These are phyloP conservation scores for Nannospalax galili DNA, from an alignment of 2,113 vertebrate species.

Conservation along the genomic window DNA sequence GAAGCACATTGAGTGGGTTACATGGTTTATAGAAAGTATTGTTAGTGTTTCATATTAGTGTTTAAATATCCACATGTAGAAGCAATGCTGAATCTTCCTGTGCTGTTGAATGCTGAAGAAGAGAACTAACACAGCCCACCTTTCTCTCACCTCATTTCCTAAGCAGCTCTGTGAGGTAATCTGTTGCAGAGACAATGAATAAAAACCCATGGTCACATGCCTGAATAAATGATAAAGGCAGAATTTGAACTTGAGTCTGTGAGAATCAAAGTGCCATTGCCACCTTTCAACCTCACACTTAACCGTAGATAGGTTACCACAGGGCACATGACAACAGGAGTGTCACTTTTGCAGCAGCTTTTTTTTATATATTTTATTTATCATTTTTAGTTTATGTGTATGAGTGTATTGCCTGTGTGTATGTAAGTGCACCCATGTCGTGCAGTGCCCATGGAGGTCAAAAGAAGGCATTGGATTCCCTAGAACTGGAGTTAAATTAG, in stretches of 20 bases:
- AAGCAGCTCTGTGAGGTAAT: background rate
- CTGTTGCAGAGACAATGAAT: background rate
- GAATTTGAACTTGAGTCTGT: background rate
- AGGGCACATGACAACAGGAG: background rate
- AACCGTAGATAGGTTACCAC: background rate
- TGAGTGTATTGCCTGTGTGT: no score
- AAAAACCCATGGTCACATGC: background rate
- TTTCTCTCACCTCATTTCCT: background rate
- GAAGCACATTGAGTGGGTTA: background rate
- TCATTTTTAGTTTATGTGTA: no score
- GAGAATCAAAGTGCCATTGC: background rate
- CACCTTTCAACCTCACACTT: background rate
- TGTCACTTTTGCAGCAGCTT: background rate
- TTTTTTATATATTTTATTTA: no score
- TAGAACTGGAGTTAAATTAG: no score
- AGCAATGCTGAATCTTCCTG: background rate
- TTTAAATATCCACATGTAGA: constrained; percentile 6
- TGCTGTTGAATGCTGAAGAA: background rate
- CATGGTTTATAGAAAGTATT: background rate
- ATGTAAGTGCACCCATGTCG: no score
- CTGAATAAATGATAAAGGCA: background rate
- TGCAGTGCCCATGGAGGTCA: no score
- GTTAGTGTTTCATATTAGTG: background rate
- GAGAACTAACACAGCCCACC: background rate
- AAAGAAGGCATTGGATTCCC: no score